Conservation (phyloP, 2,113 vertebrate genomes). For the Ondatra zibethicus region DNA sequence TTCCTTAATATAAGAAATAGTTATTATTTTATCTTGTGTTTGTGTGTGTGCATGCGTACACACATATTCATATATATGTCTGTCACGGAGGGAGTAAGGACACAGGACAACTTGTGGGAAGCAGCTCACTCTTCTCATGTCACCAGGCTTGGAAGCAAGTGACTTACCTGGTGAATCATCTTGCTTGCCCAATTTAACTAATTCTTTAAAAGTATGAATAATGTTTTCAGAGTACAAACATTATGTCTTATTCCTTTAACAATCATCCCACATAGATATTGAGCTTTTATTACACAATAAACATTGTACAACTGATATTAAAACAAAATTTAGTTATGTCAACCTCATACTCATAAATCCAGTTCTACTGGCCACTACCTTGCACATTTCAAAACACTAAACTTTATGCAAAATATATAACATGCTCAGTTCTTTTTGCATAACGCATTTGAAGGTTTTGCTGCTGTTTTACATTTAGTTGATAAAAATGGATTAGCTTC, state of each 20-base stretch:
- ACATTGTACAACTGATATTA: slow-evolving; percentile 34
- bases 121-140: not conserved
- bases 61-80: not conserved
- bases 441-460: slow-evolving; percentile 78
- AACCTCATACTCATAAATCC: slow-evolving; percentile 71
- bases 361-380: slow-evolving; percentile 59
- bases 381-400: slow-evolving; percentile 73
- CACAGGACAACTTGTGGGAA: not conserved
- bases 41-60: not conserved
- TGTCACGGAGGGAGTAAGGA: not conserved
- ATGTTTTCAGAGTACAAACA: slow-evolving; percentile 26
- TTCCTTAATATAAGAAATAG: not conserved
- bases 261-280: slow-evolving; percentile 41
- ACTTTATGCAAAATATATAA: slow-evolving; percentile 64
- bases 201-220: not conserved
- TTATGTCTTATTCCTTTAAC: slow-evolving; percentile 27
- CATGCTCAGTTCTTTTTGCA: slow-evolving; percentile 66
- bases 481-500: slow-evolving; percentile 72
- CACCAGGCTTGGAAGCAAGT: not conserved
- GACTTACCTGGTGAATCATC: not conserved
- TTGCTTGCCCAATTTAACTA: not conserved
- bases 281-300: slow-evolving; percentile 60
- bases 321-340: slow-evolving; percentile 69
- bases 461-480: slow-evolving; percentile 71
- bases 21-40: not conserved